Evolutionary conservation across 2,797 vertebrate species (phyloP), one percentile per base, ranked within the genome.

Genomic region (Pseudopleuronectes americanus): DNA sequence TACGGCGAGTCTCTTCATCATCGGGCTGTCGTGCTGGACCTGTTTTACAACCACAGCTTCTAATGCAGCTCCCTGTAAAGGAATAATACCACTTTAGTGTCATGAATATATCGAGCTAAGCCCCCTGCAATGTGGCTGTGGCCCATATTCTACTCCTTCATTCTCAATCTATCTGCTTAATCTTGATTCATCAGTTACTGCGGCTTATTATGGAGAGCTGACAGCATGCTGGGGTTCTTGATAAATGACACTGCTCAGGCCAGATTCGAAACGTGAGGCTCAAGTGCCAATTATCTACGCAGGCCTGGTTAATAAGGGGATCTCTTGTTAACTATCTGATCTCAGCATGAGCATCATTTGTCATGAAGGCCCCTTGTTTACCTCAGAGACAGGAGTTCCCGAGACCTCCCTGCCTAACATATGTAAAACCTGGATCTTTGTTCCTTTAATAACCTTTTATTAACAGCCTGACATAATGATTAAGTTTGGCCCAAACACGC

Each of bases 201-300:
- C 90, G 91, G 94, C 96, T 96, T 97, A 96, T 97, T 97, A 97
- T 92, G 90, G 90, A 94, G 95, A 91, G 91, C 92, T 96, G 98
- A 99, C 98, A 99, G 96, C 93, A 84, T 91, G 94, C 94, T 94
- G 92, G 92, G 92, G 94, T 92, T 94, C 93, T 95, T 98, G 98
- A 99, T 99, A 97, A 97, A 99, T 99, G 96, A 96, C 96, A 96
- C 94, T 92, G 95, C 96, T 97, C 96, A 93, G 95, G 95, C 96
- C 96, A 95, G 95, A 97, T 96, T 97, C 97, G 96, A 96, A 98
- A 97, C 96, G 95, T 96, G 95, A 97, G 96, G 95, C 97, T 97
- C 97, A 98, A 98, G 96, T 97, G 96, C 97, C 97, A 98, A 98
- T 99, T 98, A 99, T 98, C 96, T 97, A 94, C 96, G 96, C 96